These are phyloP conservation scores for Temnothorax longispinosus DNA, from an alignment of 1,140 invertebrate species.

Conservation along the genomic window DNA sequence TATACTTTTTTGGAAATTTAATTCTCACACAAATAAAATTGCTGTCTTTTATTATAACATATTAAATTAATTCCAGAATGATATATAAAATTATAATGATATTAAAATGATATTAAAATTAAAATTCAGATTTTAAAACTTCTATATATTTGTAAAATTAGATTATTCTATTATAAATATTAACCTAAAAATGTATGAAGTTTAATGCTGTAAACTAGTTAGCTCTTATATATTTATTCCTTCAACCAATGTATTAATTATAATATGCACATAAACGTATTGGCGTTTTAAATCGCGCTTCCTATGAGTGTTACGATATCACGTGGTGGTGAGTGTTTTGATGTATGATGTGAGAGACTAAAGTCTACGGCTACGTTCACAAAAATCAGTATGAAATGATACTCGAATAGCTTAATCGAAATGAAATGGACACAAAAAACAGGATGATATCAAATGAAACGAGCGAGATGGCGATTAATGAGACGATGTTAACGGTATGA, in stretches of 20 bases:
- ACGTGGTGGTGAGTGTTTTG: constrained; percentile 24
- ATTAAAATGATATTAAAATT: constrained; percentile 9
- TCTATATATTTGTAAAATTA: not conserved
- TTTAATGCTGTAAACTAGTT: not conserved
- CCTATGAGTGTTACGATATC: constrained; percentile 62
- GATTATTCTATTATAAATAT: not conserved
- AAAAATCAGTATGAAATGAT: constrained; percentile 54
- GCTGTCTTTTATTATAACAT: not conserved
- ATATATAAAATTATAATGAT: too few relatives aligned
- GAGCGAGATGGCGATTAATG: constrained; percentile 57
- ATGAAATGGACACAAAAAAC: constrained; percentile 26
- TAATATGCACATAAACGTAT: not conserved
- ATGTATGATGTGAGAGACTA: constrained; percentile 47
- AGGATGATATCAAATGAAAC: constrained; percentile 11
- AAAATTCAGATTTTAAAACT: not conserved
- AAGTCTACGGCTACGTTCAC: constrained; percentile 68
- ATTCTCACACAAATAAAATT: constrained; percentile 24
- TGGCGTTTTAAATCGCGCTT: constrained; percentile 42
- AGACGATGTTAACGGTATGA: constrained; percentile 64
- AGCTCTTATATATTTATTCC: constrained; percentile 5
- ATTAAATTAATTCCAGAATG: not conserved
- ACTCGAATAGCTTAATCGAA: constrained; percentile 50
- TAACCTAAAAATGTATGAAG: not conserved
- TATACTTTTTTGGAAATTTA: not conserved
- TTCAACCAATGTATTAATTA: constrained; percentile 29